phyloP scores from a whole-genome alignment of 1,140 invertebrate species.

The Palaemon carinicauda region DNA sequence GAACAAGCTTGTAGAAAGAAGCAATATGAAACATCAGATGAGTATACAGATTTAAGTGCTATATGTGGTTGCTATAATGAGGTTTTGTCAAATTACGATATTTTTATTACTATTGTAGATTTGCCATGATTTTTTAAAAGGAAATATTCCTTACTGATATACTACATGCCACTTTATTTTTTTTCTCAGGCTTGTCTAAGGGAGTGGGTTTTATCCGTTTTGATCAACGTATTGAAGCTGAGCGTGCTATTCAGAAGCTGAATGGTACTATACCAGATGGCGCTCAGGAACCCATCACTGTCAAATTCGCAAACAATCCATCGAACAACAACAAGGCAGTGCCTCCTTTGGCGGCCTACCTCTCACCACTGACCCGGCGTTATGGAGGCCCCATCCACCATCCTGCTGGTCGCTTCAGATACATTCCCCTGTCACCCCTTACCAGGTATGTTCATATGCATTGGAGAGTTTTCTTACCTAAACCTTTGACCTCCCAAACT shows the following conservation, averaged over 20 bases:
- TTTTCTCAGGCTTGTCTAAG: conserved; percentile 87
- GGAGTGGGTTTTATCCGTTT: conserved; percentile 99
- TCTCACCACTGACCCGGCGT: conserved; percentile 79
- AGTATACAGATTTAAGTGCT: too few relatives aligned
- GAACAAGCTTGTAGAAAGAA: too few relatives aligned
- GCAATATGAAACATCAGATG: too few relatives aligned
- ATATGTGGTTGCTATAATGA: too few relatives aligned
- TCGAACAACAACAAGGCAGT: conserved; percentile 88
- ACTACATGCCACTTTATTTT: too few relatives aligned
- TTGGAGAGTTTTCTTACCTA: background rate
- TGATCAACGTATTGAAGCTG: conserved; percentile 96
- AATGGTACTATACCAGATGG: conserved; percentile 97
- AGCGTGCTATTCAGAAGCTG: conserved; percentile 95
- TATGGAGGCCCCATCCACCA: conserved; percentile 94
- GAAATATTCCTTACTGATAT: too few relatives aligned
- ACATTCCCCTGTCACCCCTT: conserved; percentile 74
- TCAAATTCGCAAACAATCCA: conserved; percentile 99
- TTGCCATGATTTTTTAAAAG: too few relatives aligned
- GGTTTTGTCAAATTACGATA: too few relatives aligned
- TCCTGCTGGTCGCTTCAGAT: conserved; percentile 91
- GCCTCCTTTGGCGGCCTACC: conserved; percentile 90
- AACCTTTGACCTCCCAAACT: background rate
- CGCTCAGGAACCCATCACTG: conserved; percentile 95
- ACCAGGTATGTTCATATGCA: conserved; percentile 67
- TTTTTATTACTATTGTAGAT: too few relatives aligned